Evolutionary conservation across 2,797 vertebrate species (phyloP).

Genomic region (Sebastes melanostomus): DNA sequence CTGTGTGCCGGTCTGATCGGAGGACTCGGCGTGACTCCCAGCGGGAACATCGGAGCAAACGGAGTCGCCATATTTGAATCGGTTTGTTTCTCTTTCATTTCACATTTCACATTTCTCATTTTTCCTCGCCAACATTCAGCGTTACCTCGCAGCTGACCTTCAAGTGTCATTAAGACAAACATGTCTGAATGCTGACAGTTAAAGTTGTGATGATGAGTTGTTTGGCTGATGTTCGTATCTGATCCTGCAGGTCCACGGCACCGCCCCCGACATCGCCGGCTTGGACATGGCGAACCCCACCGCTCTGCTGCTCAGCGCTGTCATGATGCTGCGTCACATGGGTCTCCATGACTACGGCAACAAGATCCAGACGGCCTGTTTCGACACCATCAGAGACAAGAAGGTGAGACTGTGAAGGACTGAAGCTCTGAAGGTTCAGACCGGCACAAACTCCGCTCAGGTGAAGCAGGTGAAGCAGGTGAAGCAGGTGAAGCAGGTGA

Average conservation of each 20-base stretch:
- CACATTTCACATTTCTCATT: background rate
- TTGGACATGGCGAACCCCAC: slow-evolving; percentile 96
- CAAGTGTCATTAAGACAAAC: too few relatives aligned
- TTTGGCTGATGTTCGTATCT: too few relatives aligned
- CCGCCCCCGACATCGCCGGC: slow-evolving; percentile 94
- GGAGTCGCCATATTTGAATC: slow-evolving; percentile 97
- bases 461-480: background rate
- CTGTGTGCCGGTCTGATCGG: slow-evolving; percentile 95
- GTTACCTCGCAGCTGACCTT: too few relatives aligned
- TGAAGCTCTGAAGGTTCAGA: background rate
- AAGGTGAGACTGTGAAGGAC: slow-evolving; percentile 77
- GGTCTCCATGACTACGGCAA: slow-evolving; percentile 83
- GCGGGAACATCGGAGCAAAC: slow-evolving; percentile 95
- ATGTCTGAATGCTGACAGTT: too few relatives aligned
- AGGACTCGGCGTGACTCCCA: slow-evolving; percentile 96
- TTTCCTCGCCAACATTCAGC: too few relatives aligned
- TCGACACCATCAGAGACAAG: slow-evolving; percentile 90
- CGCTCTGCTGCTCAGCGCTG: slow-evolving; percentile 91
- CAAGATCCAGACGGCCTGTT: slow-evolving; percentile 91
- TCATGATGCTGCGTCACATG: slow-evolving; percentile 98
- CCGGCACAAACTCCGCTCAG: too few relatives aligned
- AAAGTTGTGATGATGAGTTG: too few relatives aligned
- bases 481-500: too few relatives aligned
- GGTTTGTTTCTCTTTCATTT: slow-evolving; percentile 73
- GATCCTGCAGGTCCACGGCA: slow-evolving; percentile 89